phyloP scores from a whole-genome alignment of 2,113 vertebrate species.

The Corythoichthys intestinalis region DNA sequence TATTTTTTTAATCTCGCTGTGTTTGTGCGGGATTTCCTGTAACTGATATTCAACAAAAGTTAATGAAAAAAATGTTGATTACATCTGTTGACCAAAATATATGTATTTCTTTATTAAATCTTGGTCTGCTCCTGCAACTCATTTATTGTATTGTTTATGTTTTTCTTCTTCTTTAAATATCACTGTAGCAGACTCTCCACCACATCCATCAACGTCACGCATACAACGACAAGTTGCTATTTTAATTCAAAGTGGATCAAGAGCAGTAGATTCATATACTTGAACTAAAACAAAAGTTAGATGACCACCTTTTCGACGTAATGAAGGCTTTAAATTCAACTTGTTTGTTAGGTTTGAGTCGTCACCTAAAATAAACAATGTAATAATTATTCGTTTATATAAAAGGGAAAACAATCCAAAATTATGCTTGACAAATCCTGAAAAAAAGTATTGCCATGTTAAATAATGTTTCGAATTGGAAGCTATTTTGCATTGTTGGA shows the following conservation, averaged over 20 bases:
- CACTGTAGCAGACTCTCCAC: constrained; percentile 76
- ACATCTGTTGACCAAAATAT: constrained; percentile 13
- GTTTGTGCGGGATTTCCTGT: neutral
- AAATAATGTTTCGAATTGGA: neutral
- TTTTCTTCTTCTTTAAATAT: constrained; percentile 38
- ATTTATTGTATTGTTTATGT: constrained; percentile 42
- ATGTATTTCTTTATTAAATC: constrained; percentile 44
- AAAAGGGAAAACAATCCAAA: neutral
- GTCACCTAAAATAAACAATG: neutral
- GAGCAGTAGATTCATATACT: constrained; percentile 62
- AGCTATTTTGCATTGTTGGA: neutral
- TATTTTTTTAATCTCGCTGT: neutral
- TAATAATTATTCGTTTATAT: neutral
- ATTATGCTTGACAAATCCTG: neutral
- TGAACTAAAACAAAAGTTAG: neutral
- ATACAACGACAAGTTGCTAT: constrained; percentile 67
- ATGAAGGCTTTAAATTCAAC: neutral
- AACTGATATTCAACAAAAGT: neutral
- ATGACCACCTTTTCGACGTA: neutral
- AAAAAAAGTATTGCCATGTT: neutral
- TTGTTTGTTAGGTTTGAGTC: neutral
- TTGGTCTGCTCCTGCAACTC: constrained; percentile 38
- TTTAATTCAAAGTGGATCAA: constrained; percentile 66
- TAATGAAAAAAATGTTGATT: neutral
- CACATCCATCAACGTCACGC: constrained; percentile 80